These are phyloP conservation scores for Boloria euphrosyne DNA, from an alignment of 2,888 invertebrate genomes.

Conservation along the genomic window DNA sequence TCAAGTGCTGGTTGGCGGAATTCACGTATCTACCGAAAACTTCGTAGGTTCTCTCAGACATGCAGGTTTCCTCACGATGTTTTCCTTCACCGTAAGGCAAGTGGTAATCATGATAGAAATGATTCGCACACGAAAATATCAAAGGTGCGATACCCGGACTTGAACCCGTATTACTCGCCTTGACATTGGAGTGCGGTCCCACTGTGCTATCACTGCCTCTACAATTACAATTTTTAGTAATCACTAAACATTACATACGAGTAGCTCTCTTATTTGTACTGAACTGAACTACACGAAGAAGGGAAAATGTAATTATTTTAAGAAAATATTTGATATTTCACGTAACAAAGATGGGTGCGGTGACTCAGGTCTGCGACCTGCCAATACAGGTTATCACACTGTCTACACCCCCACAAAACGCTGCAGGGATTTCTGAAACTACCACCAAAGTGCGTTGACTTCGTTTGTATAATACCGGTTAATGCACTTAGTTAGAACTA, in stretches of 20 bases:
- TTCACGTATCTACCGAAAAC: no score
- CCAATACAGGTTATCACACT: slow-evolving; percentile 78
- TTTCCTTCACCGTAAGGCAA: no score
- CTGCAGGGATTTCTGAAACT: slow-evolving; percentile 77
- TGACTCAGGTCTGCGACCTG: slow-evolving; percentile 76
- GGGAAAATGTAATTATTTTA: not conserved
- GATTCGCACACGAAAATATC: no score
- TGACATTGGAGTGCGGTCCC: no score
- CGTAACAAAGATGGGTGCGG: slow-evolving; percentile 62
- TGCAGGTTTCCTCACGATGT: no score
- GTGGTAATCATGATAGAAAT: no score
- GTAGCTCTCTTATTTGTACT: not conserved
- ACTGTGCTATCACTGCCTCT: no score
- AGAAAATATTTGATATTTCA: not conserved
- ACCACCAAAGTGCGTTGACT: slow-evolving; percentile 75
- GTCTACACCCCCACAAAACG: slow-evolving; percentile 59
- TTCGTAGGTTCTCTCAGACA: no score
- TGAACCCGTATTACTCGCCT: no score
- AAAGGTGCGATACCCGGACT: no score
- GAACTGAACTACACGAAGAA: not conserved
- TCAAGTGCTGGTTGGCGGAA: no score
- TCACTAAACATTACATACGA: not conserved
- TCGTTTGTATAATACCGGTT: slow-evolving; percentile 39
- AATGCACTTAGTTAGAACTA: slow-evolving; percentile 30
- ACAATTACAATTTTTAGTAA: no score